phyloP scores from a whole-genome alignment of 2,797 vertebrate genomes.

The Mormyrus hasselquistii region DNA sequence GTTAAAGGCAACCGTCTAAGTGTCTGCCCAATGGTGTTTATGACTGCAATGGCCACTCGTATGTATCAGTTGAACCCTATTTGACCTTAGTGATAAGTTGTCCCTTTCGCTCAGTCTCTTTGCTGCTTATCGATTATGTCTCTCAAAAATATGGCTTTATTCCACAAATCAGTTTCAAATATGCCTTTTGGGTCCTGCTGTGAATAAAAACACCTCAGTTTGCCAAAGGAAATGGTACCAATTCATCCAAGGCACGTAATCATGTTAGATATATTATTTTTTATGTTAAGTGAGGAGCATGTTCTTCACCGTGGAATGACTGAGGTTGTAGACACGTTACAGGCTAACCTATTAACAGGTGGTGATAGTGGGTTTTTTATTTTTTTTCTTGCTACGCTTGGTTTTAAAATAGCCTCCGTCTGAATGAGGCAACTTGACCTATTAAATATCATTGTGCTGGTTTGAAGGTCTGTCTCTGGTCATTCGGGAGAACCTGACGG shows the following conservation, averaged over 20 bases:
- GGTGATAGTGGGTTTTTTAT: neutral
- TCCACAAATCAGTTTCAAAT: neutral
- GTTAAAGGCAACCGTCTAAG: neutral
- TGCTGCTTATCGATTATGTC: neutral
- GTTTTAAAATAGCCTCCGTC: constrained; percentile 3
- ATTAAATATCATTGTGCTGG: constrained; percentile 16
- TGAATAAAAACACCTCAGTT: neutral
- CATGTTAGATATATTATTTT: neutral
- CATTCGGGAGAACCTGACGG: neutral
- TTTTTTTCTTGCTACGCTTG: neutral
- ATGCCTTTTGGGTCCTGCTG: neutral
- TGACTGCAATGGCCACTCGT: neutral
- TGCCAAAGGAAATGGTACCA: neutral
- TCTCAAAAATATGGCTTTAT: neutral
- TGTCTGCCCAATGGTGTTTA: neutral
- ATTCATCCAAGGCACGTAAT: neutral
- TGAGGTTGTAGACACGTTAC: neutral
- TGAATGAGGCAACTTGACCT: constrained; percentile 17
- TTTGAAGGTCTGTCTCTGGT: constrained; percentile 1
- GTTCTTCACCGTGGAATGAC: neutral
- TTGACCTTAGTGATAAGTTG: neutral
- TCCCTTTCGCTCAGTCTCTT: neutral
- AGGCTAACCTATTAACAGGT: neutral
- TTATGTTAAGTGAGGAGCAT: neutral
- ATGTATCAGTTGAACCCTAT: neutral